A percentile compares a stretch with the other conserved stretches of the same genome.
Conservation (phyloP, 2,113 vertebrate species). For the Brachirus orientalis region DNA sequence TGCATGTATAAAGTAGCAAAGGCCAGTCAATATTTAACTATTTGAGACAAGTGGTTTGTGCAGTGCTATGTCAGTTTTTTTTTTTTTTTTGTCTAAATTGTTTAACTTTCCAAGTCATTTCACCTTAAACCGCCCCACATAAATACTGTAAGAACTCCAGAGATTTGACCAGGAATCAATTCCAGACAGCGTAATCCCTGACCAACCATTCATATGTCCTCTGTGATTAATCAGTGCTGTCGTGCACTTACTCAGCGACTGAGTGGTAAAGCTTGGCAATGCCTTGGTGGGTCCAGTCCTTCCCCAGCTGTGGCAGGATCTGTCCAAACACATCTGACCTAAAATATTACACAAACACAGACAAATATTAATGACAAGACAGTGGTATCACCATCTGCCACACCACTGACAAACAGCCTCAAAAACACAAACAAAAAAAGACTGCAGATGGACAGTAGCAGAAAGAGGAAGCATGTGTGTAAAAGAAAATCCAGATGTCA, state of each 20-base stretch:
- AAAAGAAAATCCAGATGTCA: neutral
- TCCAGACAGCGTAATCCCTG: conserved; percentile 43
- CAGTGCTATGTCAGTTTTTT: too few species aligned
- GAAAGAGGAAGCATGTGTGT: neutral
- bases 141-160: conserved; percentile 45
- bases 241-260: conserved; percentile 91
- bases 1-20: neutral
- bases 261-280: conserved; percentile 98
- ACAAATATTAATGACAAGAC: conserved; percentile 14
- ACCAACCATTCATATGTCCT: conserved; percentile 29
- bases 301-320: conserved; percentile 97
- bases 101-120: conserved; percentile 51
- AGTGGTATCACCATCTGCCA: neutral
- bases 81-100: too few species aligned
- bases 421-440: neutral
- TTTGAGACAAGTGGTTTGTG: neutral
- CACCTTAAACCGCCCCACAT: conserved; percentile 36
- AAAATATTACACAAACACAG: conserved; percentile 18
- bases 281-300: conserved; percentile 99
- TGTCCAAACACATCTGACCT: conserved; percentile 98
- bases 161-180: conserved; percentile 27
- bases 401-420: neutral
- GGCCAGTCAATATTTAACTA: neutral
- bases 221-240: conserved; percentile 40
- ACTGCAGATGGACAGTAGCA: conserved; percentile 4